Evolutionary conservation across 2,888 invertebrate genomes (phyloP), one percentile per base, ranked within the genome.

Genomic region (Serrognathus titanus): DNA sequence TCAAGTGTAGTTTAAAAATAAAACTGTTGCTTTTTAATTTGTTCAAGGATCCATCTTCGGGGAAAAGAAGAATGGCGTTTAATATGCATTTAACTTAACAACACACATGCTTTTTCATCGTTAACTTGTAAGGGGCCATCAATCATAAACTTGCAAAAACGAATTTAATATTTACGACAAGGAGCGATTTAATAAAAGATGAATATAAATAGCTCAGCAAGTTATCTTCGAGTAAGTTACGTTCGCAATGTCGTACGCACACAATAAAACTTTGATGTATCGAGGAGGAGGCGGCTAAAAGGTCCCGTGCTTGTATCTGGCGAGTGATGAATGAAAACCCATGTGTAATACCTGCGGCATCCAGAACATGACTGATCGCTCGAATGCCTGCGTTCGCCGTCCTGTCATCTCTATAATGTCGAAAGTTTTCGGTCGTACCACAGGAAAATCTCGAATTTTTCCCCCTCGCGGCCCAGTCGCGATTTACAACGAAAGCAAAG

Each of bases 261-360:
- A 16, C 13, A 43, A 43, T 43, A 43, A 43, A 43, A 43, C 13
- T 13, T 43, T 43, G 43, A 43, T 43, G 43, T 43, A 43, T 43
- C 43, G 43, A 43, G 13, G 16, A 16, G 16, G 43, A 16, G 16
- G 43, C 43, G 20, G 43, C 43, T 43, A 43, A 43, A 43, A 16
- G 43, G 43, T 43, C 43, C 31, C 20, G 12, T 38, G 20, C 24
- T n/a, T 16, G 49, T 38, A 37, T 49, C 38, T 49, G 12, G 38
- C 12, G 16, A 38, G 38, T 49, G 49, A 49, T 49, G 49, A 49
- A 49, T 49, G 49, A 20, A n/a, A 13, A 12, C 36, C 38, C 38
- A 37, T 37, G 36, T 49, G 49, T 37, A 49, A 49, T 49, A 38
- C 12, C 37, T 36, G 49, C 16, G 36, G 36, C 49, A 38, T 49